These are phyloP conservation scores for Mesitornis unicolor DNA, from an alignment of 2,113 vertebrate species.

Conservation along the genomic window DNA sequence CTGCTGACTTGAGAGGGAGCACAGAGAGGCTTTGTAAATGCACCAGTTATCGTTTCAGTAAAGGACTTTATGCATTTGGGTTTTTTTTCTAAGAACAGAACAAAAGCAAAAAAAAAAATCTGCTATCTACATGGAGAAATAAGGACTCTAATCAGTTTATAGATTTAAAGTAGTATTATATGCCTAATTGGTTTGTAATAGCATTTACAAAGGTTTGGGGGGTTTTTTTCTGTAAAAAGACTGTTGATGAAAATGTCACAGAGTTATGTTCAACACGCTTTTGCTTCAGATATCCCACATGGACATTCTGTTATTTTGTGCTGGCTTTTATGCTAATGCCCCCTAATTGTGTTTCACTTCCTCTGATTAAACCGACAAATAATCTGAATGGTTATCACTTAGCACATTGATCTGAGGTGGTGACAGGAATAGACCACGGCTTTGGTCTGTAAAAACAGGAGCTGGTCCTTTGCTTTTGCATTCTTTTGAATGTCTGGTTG, in stretches of 20 bases:
- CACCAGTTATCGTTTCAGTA: neutral
- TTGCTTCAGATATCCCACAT: constrained; percentile 3
- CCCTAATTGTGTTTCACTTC: constrained; percentile 77
- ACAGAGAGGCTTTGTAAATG: neutral
- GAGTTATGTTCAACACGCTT: constrained; percentile 2
- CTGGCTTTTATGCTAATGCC: constrained; percentile 73
- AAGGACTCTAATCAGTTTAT: constrained; percentile 59
- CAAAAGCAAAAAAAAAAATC: neutral
- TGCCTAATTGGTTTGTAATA: constrained; percentile 59
- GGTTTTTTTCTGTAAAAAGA: neutral
- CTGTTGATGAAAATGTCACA: constrained; percentile 57
- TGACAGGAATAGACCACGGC: neutral
- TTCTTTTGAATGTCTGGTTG: neutral
- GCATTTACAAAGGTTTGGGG: constrained; percentile 38
- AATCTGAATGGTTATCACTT: constrained; percentile 79
- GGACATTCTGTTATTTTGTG: constrained; percentile 57
- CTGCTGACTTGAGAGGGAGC: neutral
- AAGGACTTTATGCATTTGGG: neutral
- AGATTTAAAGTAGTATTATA: constrained; percentile 58
- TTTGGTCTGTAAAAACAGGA: neutral
- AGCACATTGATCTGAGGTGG: constrained; percentile 75
- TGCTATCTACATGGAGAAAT: constrained; percentile 46
- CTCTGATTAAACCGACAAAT: constrained; percentile 82
- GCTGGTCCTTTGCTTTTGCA: neutral
- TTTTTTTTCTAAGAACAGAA: neutral